Evolutionary conservation across 2,797 vertebrate species (phyloP).

Genomic region (Mormyrops boulengeri): DNA sequence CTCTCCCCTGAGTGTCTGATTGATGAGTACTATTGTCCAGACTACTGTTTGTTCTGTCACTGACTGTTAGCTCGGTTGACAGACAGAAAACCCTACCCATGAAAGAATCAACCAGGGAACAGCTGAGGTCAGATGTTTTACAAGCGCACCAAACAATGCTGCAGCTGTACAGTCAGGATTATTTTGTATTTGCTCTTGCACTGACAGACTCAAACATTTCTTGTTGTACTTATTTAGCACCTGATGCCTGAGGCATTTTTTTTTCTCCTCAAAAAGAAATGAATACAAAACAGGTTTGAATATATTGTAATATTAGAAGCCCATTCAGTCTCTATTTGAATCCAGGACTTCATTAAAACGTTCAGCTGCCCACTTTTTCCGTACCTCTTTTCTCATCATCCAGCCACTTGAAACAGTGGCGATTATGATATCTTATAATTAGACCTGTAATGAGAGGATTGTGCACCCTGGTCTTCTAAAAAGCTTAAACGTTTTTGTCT

Average conservation of each 20-base stretch:
- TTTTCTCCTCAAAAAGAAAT: neutral
- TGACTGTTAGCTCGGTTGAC: constrained; percentile 33
- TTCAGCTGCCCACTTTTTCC: neutral
- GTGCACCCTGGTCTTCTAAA: constrained; percentile 17
- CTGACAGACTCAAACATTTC: neutral
- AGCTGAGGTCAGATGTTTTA: neutral
- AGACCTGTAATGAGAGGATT: constrained; percentile 19
- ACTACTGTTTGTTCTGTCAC: constrained; percentile 43
- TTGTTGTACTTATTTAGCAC: neutral
- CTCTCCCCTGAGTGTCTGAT: neutral
- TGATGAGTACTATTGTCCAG: constrained; percentile 32
- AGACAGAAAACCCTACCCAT: neutral
- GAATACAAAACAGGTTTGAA: constrained; percentile 17
- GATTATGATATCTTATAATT: constrained; percentile 15
- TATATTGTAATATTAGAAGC: constrained; percentile 15
- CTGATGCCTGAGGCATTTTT: neutral
- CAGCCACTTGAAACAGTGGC: constrained; percentile 15
- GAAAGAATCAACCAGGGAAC: neutral
- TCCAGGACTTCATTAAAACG: constrained; percentile 18
- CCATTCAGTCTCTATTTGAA: neutral
- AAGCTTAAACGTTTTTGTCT: constrained; percentile 22
- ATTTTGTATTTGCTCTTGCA: neutral
- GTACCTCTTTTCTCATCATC: constrained; percentile 1
- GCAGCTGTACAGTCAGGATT: neutral
- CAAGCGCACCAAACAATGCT: neutral